Evolutionary conservation across 2,113 vertebrate species (phyloP), one percentile per base, ranked within the genome.

Genomic region (Leiothrix lutea): DNA sequence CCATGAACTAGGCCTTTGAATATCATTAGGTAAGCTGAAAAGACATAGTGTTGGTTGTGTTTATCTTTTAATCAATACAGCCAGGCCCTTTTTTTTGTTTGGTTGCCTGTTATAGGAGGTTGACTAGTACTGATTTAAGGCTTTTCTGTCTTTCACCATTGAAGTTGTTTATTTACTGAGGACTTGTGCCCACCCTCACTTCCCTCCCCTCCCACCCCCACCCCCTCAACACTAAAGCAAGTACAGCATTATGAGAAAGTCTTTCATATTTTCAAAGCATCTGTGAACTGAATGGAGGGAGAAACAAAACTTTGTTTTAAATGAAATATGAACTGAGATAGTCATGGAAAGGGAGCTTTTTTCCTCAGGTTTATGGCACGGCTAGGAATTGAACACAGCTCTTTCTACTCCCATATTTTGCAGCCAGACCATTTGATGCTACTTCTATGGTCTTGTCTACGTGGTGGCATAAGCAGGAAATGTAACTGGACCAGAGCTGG

Each of bases 121-220:
- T 15, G 24, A n/a, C 26, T 83, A 11, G 50, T 60, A 11, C 19
- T 40, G 7, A 21, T 56, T 69, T 51, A 40, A 87, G 66, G 33
- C 8, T 81, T 94, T 88, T 93, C 56, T 78, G 36, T 56, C 48
- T 44, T 61, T 80, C 50, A 66, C 5, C 11, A 14, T 9, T 88
- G 23, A 86, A 80, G 21, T 16, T 79, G 58, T 54, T 66, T 53
- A n/a, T 82, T 88, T 94, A 80, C 11, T 88, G 60, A 80, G 86
- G 60, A 28, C 6, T 74, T 71, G 22, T 47, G 29, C 47, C 25
- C 5, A 5, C 9, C 11, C 22, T 56, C 2, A 2, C 17, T 24
- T 82, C 7, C 13, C 14, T 14, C 14, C 6, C 1, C 7, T 1
- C 14, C 9, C 2, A 6, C 1, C 6, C 20, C 15, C 1, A 1